phyloP scores from a whole-genome alignment of 2,113 vertebrate species.

The Progne subis region DNA sequence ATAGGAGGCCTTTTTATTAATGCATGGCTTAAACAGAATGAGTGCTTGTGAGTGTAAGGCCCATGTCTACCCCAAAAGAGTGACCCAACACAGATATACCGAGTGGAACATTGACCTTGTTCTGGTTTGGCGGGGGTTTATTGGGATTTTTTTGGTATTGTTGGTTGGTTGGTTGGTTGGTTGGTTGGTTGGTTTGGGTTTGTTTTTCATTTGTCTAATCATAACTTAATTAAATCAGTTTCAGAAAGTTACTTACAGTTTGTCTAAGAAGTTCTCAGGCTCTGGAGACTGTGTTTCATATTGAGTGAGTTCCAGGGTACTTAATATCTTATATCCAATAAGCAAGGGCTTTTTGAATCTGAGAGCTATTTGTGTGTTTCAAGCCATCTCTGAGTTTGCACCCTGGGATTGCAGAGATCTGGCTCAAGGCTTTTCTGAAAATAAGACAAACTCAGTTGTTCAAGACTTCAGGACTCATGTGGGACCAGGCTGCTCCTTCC shows the following conservation, averaged over 20 bases:
- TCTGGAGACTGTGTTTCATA: background rate
- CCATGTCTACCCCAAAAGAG: background rate
- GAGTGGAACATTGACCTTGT: background rate
- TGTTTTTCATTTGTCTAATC: background rate
- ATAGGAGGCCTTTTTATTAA: background rate
- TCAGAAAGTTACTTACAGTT: background rate
- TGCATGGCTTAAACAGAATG: background rate
- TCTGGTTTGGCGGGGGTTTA: background rate
- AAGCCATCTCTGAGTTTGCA: background rate
- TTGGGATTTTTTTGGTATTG: background rate
- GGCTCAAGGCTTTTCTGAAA: background rate
- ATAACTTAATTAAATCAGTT: background rate
- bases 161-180: background rate
- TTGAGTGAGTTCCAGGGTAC: background rate
- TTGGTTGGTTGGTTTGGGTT: background rate
- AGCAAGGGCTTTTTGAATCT: background rate
- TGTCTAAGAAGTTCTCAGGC: background rate
- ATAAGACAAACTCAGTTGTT: background rate
- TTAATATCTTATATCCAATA: background rate
- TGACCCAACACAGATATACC: background rate
- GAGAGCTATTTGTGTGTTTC: background rate
- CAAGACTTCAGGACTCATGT: background rate
- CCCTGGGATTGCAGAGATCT: background rate
- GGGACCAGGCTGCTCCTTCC: background rate
- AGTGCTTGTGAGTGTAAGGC: background rate